Conservation (phyloP, 2,888 invertebrate species). For the Rhingia rostrata region DNA sequence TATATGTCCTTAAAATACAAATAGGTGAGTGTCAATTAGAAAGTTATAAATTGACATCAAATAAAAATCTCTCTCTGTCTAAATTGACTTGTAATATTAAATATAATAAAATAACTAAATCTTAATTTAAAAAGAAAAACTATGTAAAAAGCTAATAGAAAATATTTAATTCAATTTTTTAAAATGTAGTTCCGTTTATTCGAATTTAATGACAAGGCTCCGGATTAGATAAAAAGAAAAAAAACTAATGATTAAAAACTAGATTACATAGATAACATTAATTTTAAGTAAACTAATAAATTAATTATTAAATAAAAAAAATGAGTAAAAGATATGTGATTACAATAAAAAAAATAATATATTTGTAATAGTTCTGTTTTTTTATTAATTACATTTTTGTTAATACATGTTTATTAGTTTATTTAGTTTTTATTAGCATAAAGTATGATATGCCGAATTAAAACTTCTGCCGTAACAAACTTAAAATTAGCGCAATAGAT, state of each 20-base stretch:
- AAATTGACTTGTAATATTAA: slow-evolving; percentile 60
- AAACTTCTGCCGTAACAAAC: slow-evolving; percentile 39
- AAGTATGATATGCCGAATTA: slow-evolving; percentile 38
- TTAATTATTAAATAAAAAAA: slow-evolving; percentile 57
- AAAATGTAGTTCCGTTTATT: slow-evolving; percentile 57
- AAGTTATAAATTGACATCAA: slow-evolving; percentile 49
- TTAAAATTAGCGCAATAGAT: neutral
- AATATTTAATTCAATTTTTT: slow-evolving; percentile 4
- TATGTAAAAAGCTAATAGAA: slow-evolving; percentile 23
- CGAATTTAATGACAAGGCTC: slow-evolving; percentile 65
- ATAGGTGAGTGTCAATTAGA: slow-evolving; percentile 67
- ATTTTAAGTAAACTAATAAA: slow-evolving; percentile 69
- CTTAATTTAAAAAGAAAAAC: slow-evolving; percentile 21
- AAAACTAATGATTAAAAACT: slow-evolving; percentile 38
- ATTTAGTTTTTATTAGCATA: slow-evolving; percentile 38
- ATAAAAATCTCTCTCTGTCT: slow-evolving; percentile 23
- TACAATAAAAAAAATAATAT: slow-evolving; percentile 42
- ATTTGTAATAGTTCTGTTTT: slow-evolving; percentile 58
- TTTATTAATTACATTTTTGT: slow-evolving; percentile 13
- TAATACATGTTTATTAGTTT: slow-evolving; percentile 31
- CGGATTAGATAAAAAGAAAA: slow-evolving; percentile 54
- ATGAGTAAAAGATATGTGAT: slow-evolving; percentile 70
- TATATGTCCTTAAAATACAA: slow-evolving; percentile 46
- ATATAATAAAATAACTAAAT: slow-evolving; percentile 21
- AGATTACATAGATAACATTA: slow-evolving; percentile 65